Percentiles rank a stretch among this genome's conserved stretches.
Evolutionary conservation across 2,113 vertebrate species (phyloP).

Genomic region (Globicephala melas): DNA sequence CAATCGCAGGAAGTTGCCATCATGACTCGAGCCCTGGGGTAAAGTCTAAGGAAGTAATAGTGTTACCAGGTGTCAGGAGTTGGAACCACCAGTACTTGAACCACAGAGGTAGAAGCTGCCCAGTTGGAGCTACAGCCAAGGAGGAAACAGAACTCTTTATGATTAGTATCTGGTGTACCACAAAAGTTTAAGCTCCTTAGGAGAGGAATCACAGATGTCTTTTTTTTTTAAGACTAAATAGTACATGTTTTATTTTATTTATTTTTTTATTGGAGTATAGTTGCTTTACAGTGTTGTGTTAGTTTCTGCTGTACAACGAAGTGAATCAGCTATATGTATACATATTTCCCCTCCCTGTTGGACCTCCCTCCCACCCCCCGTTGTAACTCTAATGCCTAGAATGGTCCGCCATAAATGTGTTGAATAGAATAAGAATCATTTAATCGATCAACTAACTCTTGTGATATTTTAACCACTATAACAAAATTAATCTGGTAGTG

Average conservation of each 20-base stretch:
- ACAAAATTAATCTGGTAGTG: neutral
- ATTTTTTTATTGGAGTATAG: no score
- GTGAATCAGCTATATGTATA: no score
- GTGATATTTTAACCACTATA: neutral
- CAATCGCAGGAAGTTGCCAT: neutral
- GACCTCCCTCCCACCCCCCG: no score
- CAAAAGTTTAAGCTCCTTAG: neutral
- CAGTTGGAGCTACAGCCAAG: neutral
- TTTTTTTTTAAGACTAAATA: neutral
- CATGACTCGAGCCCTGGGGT: neutral
- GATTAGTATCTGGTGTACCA: neutral
- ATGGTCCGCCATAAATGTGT: neutral
- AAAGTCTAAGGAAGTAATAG: neutral
- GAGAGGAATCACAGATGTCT: neutral
- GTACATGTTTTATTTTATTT: no score
- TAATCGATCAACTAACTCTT: neutral
- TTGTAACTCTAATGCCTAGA: neutral
- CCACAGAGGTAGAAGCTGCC: neutral
- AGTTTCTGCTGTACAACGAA: no score
- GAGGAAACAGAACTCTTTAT: neutral
- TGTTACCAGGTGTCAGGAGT: neutral
- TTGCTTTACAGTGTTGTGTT: no score
- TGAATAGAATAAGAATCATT: conserved; percentile 32
- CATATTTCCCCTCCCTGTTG: no score
- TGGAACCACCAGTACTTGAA: conserved; percentile 1